Evolutionary conservation across 2,888 invertebrate genomes (phyloP).

Genomic region (Atherix ibis): DNA sequence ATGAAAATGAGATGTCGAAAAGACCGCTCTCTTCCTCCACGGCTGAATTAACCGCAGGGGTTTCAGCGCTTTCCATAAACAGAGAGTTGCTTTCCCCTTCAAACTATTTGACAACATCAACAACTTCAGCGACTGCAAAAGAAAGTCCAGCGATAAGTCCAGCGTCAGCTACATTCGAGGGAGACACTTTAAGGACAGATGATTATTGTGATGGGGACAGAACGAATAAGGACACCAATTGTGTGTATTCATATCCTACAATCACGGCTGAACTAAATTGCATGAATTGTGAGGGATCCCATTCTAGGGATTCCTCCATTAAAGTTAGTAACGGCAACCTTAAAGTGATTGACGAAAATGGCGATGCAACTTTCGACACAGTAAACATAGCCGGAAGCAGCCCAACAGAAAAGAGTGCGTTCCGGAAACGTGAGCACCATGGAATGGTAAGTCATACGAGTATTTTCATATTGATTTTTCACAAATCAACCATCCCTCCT

Average conservation of each 20-base stretch:
- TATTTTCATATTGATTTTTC: not conserved
- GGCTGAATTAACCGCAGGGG: too few relatives aligned
- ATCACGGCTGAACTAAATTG: slow-evolving; percentile 10
- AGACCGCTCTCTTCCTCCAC: too few relatives aligned
- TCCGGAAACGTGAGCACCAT: slow-evolving; percentile 14
- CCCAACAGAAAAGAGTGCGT: too few relatives aligned
- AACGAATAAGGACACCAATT: too few relatives aligned
- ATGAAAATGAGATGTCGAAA: slow-evolving; percentile 13
- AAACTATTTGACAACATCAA: too few relatives aligned
- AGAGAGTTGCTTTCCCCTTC: too few relatives aligned
- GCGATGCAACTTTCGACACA: too few relatives aligned
- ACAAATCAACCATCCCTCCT: not conserved
- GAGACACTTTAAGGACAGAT: too few relatives aligned
- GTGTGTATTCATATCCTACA: slow-evolving; percentile 8
- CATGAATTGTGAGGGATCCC: slow-evolving; percentile 7
- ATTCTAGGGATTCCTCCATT: slow-evolving; percentile 8
- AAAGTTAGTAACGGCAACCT: slow-evolving; percentile 1
- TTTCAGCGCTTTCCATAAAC: too few relatives aligned
- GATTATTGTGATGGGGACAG: too few relatives aligned
- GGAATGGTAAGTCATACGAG: slow-evolving; percentile 15
- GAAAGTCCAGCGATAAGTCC: slow-evolving; percentile 8
- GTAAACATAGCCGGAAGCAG: slow-evolving; percentile 1
- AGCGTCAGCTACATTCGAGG: too few relatives aligned
- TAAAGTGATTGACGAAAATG: slow-evolving; percentile 1
- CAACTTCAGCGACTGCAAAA: slow-evolving; percentile 11